Evolutionary conservation across 2,113 vertebrate genomes (phyloP), one percentile per base, ranked within the genome.

Genomic region (Gavialis gangeticus): DNA sequence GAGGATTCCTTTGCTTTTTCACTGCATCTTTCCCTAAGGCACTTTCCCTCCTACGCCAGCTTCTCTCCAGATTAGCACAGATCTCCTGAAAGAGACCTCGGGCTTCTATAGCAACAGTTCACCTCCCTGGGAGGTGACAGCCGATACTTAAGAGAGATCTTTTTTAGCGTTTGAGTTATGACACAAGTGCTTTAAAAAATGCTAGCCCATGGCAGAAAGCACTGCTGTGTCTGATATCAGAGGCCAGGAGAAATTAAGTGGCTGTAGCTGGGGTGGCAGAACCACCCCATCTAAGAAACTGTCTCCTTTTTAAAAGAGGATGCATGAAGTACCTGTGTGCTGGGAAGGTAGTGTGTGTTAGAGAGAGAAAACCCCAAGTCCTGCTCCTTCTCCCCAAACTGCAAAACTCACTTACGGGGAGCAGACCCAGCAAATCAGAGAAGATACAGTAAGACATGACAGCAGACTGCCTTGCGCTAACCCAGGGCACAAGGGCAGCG

Each of bases 61-160:
- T 85, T 85, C 94, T 93, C 91, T 75, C 69, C 37, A 28, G 58
- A 54, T 7, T 82, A 92, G 88, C 12, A 94, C 94, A 97, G 96
- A 84, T 95, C 87, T 95, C 84, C 93, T 75, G 76, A 79, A 92
- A 87, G 79, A 94, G 55, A 95, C 57, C 82, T 76, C 63, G 91
- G 90, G 95, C 93, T 96, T 93, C 96, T 97, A 96, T 96, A 95
- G 95, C 95, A 97, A 96, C 95, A 92, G 95, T 90, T 92, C 60
- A 94, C 90, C 93, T 73, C 90, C 75, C 93, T 92, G 62, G 92
- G 93, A 96, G 89, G 95, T 79, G 69, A 93, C 92, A 94, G 10
- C 84, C 89, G 92, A 86, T 91, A 93, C 75, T 83, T 95, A 55
- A 81, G 1, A 10, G 30, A 37, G 56, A 30, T 83, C 87, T 85